A percentile compares a stretch with the other conserved stretches of the same genome.
phyloP scores from a whole-genome alignment of 2,113 vertebrate genomes.

The Meriones unguiculatus region DNA sequence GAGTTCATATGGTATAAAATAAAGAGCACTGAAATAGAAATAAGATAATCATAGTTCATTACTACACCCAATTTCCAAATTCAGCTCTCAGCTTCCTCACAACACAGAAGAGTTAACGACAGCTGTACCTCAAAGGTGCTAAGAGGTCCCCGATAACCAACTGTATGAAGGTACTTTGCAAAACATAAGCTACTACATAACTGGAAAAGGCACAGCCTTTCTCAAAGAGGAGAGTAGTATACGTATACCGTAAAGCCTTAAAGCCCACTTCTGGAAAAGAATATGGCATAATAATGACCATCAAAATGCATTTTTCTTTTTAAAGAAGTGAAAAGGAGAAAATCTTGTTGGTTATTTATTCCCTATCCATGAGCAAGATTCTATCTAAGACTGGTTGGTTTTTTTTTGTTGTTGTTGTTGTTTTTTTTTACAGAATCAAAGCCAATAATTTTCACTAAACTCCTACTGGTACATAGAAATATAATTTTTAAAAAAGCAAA shows the following conservation, averaged over 20 bases:
- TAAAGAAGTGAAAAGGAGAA: not conserved
- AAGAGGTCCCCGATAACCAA: not conserved
- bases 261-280: not conserved
- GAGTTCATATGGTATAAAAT: slow-evolving; percentile 4
- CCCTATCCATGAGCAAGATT: slow-evolving; percentile 47
- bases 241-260: not conserved
- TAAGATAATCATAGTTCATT: not conserved
- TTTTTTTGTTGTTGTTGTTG: too few relatives aligned
- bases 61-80: slow-evolving; percentile 15
- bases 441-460: not conserved
- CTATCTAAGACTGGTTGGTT: not conserved
- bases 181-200: slow-evolving; percentile 12
- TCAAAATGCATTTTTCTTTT: slow-evolving; percentile 19
- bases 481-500: slow-evolving; percentile 1
- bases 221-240: not conserved
- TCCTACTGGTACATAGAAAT: not conserved
- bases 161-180: not conserved
- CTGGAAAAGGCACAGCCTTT: not conserved
- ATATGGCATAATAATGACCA: not conserved
- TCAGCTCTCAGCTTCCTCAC: slow-evolving; percentile 10
- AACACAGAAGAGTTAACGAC: not conserved
- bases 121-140: not conserved
- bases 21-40: slow-evolving; percentile 18
- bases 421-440: not conserved
- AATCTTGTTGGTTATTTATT: not conserved